A percentile compares a stretch with the other conserved stretches of the same genome.
Conservation (phyloP, 2,888 invertebrate genomes). For the Gerris lacustris region DNA sequence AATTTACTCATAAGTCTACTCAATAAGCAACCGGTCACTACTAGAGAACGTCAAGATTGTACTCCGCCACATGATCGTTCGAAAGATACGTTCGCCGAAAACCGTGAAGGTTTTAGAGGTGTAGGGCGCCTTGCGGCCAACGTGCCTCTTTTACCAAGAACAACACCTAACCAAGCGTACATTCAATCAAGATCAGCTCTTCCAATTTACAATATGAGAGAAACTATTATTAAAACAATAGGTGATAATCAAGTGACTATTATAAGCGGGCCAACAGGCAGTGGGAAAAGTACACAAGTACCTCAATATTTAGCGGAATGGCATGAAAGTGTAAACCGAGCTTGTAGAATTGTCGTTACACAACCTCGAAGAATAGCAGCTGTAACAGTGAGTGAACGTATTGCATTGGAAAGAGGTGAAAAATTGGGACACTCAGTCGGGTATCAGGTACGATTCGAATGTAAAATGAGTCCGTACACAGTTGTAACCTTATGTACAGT, state of each 20-base stretch:
- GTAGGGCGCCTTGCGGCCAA: slow-evolving; percentile 56
- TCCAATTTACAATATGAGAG: slow-evolving; percentile 54
- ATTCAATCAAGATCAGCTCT: slow-evolving; percentile 50
- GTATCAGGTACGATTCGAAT: slow-evolving; percentile 58
- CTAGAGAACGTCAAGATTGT: slow-evolving; percentile 56
- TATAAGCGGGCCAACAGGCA: slow-evolving; percentile 75
- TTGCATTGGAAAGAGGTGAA: slow-evolving; percentile 50
- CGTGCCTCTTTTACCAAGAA: slow-evolving; percentile 51
- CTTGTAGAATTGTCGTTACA: slow-evolving; percentile 80
- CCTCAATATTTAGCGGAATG: slow-evolving; percentile 85
- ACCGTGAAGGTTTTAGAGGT: slow-evolving; percentile 38
- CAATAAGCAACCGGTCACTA: slow-evolving; percentile 54
- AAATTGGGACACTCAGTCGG: slow-evolving; percentile 46
- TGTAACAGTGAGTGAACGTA: slow-evolving; percentile 77
- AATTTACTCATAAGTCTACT: slow-evolving; percentile 50
- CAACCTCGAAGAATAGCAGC: slow-evolving; percentile 88
- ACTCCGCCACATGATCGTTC: slow-evolving; percentile 48
- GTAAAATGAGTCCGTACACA: slow-evolving; percentile 61
- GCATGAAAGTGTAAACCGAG: slow-evolving; percentile 44
- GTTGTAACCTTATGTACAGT: slow-evolving; percentile 83
- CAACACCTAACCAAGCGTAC: slow-evolving; percentile 44
- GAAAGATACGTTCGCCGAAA: slow-evolving; percentile 20
- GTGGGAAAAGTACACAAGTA: slow-evolving; percentile 90
- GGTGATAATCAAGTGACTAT: slow-evolving; percentile 50
- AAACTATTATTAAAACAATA: slow-evolving; percentile 54